Evolutionary conservation across 2,113 vertebrate genomes (phyloP).

Genomic region (Pseudopodoces humilis): DNA sequence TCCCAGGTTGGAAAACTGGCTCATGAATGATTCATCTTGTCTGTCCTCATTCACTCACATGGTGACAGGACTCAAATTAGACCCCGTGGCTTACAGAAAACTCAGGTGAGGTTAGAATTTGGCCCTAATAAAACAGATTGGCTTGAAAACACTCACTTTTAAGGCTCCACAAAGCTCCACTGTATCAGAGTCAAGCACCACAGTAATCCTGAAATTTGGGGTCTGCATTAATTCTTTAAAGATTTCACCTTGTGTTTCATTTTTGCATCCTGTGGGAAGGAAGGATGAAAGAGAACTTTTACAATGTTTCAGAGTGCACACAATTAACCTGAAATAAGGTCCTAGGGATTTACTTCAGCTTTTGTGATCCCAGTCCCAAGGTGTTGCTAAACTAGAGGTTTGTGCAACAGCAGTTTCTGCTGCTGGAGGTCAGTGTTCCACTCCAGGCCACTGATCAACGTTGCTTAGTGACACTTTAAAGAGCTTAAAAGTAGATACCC

Average conservation of each 20-base stretch:
- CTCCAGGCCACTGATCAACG: background rate
- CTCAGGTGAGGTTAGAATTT: background rate
- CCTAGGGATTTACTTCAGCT: background rate
- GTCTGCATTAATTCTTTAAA: slow-evolving; percentile 88
- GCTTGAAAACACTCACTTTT: slow-evolving; percentile 73
- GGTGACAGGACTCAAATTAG: background rate
- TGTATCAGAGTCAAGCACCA: slow-evolving; percentile 80
- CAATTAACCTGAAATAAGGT: background rate
- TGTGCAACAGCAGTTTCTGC: background rate
- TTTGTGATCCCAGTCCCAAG: background rate
- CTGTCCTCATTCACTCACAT: background rate
- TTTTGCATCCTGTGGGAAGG: slow-evolving; percentile 77
- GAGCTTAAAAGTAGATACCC: background rate
- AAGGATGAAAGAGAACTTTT: background rate
- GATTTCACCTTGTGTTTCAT: slow-evolving; percentile 71
- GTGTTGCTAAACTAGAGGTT: background rate
- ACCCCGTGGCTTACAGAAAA: background rate
- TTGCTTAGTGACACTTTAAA: background rate
- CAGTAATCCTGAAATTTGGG: slow-evolving; percentile 82
- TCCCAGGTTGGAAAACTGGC: background rate
- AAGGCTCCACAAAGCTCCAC: slow-evolving; percentile 88
- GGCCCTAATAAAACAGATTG: background rate
- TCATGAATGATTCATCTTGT: background rate
- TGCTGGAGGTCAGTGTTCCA: background rate
- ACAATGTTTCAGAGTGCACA: background rate